These are phyloP conservation scores for Eutolmus rufibarbis DNA, from an alignment of 2,888 invertebrate genomes.

Conservation along the genomic window DNA sequence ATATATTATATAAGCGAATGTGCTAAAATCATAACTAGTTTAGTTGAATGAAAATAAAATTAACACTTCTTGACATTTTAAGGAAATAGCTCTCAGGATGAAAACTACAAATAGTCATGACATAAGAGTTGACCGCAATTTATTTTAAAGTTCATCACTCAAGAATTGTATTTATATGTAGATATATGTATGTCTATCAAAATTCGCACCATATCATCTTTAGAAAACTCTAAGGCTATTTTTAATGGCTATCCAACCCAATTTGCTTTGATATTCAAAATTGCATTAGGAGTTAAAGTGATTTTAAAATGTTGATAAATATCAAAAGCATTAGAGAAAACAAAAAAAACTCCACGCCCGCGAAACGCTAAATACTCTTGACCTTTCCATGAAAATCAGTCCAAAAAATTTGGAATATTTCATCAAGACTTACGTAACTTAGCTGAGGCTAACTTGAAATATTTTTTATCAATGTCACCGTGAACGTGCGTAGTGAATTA, in stretches of 20 bases:
- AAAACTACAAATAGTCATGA: neutral
- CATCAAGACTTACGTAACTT: neutral
- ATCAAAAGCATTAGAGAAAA: neutral
- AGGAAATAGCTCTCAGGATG: neutral
- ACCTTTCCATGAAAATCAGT: neutral
- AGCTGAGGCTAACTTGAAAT: neutral
- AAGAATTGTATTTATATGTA: neutral
- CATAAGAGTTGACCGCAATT: neutral
- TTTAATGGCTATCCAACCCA: neutral
- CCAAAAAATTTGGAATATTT: constrained; percentile 14
- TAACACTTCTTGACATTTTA: neutral
- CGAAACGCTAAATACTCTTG: neutral
- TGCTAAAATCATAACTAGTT: neutral
- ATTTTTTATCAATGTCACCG: neutral
- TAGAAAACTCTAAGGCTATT: neutral
- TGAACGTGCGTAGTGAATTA: neutral
- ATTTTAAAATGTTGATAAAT: neutral
- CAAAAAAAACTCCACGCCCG: neutral
- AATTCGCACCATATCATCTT: neutral
- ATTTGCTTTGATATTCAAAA: neutral
- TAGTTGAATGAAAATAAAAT: neutral
- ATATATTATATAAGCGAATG: too few species aligned
- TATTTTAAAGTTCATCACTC: neutral
- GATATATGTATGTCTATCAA: neutral
- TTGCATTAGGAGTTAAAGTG: neutral